A percentile compares a stretch with the other conserved stretches of the same genome.
Conservation (phyloP, 2,113 vertebrate species). For the Protomyctophum bolini region DNA sequence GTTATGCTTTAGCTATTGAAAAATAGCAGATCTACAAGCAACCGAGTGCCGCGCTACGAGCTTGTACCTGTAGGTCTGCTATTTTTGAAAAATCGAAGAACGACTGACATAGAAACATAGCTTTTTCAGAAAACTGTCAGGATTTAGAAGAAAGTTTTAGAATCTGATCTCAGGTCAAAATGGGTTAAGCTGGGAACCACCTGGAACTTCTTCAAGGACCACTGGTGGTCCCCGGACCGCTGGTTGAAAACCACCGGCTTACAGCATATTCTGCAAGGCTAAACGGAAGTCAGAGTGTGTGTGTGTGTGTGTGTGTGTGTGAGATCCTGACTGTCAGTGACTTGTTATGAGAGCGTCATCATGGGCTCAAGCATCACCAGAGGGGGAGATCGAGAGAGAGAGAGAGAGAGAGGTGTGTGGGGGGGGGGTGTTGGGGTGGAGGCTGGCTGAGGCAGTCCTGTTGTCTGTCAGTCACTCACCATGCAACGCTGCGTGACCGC, state of each 20-base stretch:
- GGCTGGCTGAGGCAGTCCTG: slow-evolving; percentile 49
- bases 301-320: slow-evolving; percentile 12
- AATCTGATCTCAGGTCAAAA: no score
- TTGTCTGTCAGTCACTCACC: slow-evolving; percentile 75
- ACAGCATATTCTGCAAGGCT: slow-evolving; percentile 63
- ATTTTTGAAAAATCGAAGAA: no score
- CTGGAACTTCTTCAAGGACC: no score
- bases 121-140: no score
- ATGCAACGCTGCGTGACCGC: slow-evolving; percentile 66
- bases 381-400: slow-evolving; percentile 31
- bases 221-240: no score
- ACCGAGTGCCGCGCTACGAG: no score
- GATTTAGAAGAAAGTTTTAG: no score
- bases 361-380: slow-evolving; percentile 52
- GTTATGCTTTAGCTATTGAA: no score
- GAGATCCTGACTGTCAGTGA: slow-evolving; percentile 71
- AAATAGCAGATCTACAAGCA: no score
- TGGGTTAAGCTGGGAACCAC: no score
- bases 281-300: slow-evolving; percentile 62
- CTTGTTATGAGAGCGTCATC: slow-evolving; percentile 68
- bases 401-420: background rate
- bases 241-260: slow-evolving; percentile 16
- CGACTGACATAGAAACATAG: no score
- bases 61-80: no score
- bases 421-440: slow-evolving; percentile 17